Evolutionary conservation across 2,797 vertebrate species (phyloP), one percentile per base, ranked within the genome.

Genomic region (Momotus momota): DNA sequence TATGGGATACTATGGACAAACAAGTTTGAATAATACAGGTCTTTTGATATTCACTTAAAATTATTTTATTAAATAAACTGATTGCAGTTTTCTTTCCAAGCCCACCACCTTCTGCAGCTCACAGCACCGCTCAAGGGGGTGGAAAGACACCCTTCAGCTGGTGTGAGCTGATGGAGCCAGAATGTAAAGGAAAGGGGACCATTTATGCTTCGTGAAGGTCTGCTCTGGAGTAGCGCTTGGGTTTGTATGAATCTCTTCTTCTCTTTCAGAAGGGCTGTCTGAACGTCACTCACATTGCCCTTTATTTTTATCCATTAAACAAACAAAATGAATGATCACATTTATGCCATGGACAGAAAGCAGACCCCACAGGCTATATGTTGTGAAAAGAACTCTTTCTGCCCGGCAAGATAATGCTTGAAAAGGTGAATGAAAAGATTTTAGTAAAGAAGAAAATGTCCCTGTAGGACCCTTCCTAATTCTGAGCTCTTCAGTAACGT

Each of bases 391-490:
- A 94, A 69, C 90, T 90, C 93, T 95, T 97, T 95, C 87, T 90
- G 74, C 72, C 21, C 1, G 45, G 94, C 88, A 35, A 83, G 82
- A 82, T 88, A 86, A 87, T 87, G 67, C 93, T 83, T 93, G 93
- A 91, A 90, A 94, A 94, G 92, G 91, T 93, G 93, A 91, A 85
- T 93, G 92, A 96, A 96, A 96, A 91, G 94, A 90, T 94, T 92
- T 93, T 7, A 87, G 87, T 46, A 85, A 67, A 92, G 90, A 88
- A 86, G 90, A 94, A 91, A 91, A 90, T 85, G 93, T 94, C 94
- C 93, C 90, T 94, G 79, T 88, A 91, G 75, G 91, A 93, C 81
- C 79, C 52, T 83, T 71, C 86, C 79, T 90, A 72, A 92, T 91
- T 94, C 91, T 71, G 81, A 94, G 92, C 93, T 93, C 77, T 87